Evolutionary conservation across 2,797 vertebrate genomes (phyloP), one percentile per base, ranked within the genome.

Genomic region (Astyanax mexicanus): DNA sequence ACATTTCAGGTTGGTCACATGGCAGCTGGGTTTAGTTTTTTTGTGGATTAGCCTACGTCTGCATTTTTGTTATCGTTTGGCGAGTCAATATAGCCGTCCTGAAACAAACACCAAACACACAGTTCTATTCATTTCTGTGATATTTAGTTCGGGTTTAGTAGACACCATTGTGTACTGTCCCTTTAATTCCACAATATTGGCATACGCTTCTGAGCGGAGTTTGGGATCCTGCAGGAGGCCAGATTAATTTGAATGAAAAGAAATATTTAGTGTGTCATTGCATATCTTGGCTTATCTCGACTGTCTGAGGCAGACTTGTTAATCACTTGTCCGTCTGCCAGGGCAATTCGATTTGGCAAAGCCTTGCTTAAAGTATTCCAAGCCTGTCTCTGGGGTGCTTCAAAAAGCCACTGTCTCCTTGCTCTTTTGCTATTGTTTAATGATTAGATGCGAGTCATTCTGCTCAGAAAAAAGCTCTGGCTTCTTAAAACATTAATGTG

Each of bases 301-400:
- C 66, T 79, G 67, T 81, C 82, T 78, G 74, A 78, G 64, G 73
- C 78, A 85, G 81, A 75, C 70, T 82, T 62, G 61, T 73, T 80
- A 84, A 86, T 81, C 80, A 80, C 75, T 82, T 82, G 80, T 81
- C 76, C 81, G 76, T 74, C 74, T 80, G 83, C 85, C 80, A 83
- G 71, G 75, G 75, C 76, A 80, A 77, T 76, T 80, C 60, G 74
- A 68, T 76, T 80, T 85, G 80, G 80, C 79, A 82, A 74, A 73
- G 71, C 69, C 58, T 81, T 72, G 61, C 80, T 81, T 74, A 64
- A 44, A 79, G 68, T 75, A 82, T 84, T 86, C 81, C 80, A 81
- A 80, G 44, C 69, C 13, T 25, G 71, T 84, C 84, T 81, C 72
- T 72, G 67, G 80, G 81, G 81, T 69, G 74, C 74, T 74, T 52